These are phyloP conservation scores for Panopea generosa DNA, from an alignment of 2,888 invertebrate species.

Conservation along the genomic window DNA sequence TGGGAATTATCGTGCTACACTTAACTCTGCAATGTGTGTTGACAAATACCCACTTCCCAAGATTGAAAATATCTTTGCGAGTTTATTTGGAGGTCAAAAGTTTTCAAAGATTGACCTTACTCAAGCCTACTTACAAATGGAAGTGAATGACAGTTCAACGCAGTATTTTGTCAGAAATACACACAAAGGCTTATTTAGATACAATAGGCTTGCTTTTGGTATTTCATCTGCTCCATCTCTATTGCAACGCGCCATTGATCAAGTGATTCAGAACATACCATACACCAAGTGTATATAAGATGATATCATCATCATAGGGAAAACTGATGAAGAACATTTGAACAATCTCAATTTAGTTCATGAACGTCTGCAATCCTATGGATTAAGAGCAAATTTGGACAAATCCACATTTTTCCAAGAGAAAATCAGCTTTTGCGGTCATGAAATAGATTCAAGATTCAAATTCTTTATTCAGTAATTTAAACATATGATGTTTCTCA, in stretches of 20 bases:
- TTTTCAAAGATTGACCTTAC: conserved; percentile 70
- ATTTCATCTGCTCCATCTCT: conserved; percentile 65
- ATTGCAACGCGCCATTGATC: conserved; percentile 68
- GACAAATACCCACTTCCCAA: conserved; percentile 73
- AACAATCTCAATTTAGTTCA: conserved; percentile 32
- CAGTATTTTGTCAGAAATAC: conserved; percentile 62
- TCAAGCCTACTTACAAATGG: conserved; percentile 64
- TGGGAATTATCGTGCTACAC: conserved; percentile 71
- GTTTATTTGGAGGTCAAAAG: conserved; percentile 47
- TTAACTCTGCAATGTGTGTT: conserved; percentile 71
- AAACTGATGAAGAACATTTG: conserved; percentile 26
- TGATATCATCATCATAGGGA: conserved; percentile 46
- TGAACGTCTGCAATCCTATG: conserved; percentile 22
- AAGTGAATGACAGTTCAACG: conserved; percentile 49
- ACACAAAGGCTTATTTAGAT: conserved; percentile 65
- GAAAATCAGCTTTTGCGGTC: conserved; percentile 44
- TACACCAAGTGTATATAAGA: conserved; percentile 32
- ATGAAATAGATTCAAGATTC: conserved; percentile 28
- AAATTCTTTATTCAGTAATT: too few species aligned
- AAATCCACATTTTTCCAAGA: conserved; percentile 50
- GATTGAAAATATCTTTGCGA: conserved; percentile 70
- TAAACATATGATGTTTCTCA: too few species aligned
- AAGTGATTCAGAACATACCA: conserved; percentile 62
- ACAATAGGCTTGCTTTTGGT: conserved; percentile 66
- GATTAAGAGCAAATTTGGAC: conserved; percentile 28